A percentile compares a stretch with the other conserved stretches of the same genome.
These are phyloP conservation scores for Lepus timidus DNA, from an alignment of 2,113 vertebrate genomes.

Conservation along the genomic window DNA sequence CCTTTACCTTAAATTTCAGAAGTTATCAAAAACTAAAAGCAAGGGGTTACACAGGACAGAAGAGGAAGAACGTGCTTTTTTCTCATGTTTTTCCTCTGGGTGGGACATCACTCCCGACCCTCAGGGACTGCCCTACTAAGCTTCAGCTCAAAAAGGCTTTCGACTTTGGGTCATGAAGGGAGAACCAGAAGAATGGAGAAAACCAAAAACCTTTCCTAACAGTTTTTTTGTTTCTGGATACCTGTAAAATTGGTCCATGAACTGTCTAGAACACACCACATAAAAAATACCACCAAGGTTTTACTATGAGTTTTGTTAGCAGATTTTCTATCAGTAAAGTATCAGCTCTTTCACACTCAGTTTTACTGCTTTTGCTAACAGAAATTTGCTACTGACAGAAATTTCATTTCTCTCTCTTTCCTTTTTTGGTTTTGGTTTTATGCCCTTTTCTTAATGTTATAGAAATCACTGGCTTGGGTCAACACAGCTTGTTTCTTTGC, in stretches of 20 bases:
- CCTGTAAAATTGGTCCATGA: background rate
- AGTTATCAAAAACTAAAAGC: background rate
- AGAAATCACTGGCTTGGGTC: background rate
- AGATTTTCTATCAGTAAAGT: constrained; percentile 3
- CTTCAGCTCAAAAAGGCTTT: background rate
- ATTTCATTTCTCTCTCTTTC: background rate
- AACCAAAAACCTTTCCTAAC: constrained; percentile 15
- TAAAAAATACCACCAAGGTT: background rate
- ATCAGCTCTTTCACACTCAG: background rate
- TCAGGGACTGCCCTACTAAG: background rate
- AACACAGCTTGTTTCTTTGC: background rate
- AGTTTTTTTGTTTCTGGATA: background rate
- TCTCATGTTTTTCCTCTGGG: background rate
- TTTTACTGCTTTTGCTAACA: background rate
- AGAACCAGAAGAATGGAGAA: background rate
- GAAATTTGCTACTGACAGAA: background rate
- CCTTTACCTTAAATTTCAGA: background rate
- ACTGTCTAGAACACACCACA: background rate
- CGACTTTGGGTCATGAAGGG: background rate
- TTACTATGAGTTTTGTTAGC: constrained; percentile 6
- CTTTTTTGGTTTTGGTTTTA: background rate
- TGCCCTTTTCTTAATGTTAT: background rate
- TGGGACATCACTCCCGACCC: background rate
- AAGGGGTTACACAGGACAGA: background rate
- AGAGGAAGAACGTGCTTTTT: background rate